Conservation (phyloP, 2,797 vertebrate genomes). For the Psittacula derbiana region DNA sequence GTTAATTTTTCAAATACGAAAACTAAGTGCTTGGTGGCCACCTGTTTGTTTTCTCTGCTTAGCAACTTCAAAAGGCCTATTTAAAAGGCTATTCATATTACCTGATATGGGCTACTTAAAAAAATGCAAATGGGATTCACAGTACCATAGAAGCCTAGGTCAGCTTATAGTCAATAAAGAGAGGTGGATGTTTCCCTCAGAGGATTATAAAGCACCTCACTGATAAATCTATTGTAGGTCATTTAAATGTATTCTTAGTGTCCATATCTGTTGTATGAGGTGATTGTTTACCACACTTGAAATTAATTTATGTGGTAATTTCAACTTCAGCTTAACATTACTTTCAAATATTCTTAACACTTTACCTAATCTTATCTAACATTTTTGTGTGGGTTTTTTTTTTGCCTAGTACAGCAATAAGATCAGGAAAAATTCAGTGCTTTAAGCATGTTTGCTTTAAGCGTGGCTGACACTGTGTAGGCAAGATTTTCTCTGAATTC, state of each 20-base stretch:
- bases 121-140: background rate
- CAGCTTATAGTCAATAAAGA: accelerated
- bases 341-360: background rate
- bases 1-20: background rate
- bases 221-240: background rate
- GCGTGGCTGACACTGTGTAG: background rate
- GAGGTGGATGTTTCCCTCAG: background rate
- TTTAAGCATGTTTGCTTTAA: background rate
- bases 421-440: background rate
- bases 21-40: background rate
- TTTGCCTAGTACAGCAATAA: background rate
- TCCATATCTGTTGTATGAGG: background rate
- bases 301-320: background rate
- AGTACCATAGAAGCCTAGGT: background rate
- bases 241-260: background rate
- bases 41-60: background rate
- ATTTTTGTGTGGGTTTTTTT: background rate
- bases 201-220: background rate
- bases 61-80: background rate
- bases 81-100: background rate
- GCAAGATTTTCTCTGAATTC: background rate
- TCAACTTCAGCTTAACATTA: background rate
- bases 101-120: background rate
- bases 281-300: background rate
- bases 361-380: background rate